These are phyloP conservation scores for Polylopha cassiicola DNA, from an alignment of 2,888 invertebrate genomes.

Conservation along the genomic window DNA sequence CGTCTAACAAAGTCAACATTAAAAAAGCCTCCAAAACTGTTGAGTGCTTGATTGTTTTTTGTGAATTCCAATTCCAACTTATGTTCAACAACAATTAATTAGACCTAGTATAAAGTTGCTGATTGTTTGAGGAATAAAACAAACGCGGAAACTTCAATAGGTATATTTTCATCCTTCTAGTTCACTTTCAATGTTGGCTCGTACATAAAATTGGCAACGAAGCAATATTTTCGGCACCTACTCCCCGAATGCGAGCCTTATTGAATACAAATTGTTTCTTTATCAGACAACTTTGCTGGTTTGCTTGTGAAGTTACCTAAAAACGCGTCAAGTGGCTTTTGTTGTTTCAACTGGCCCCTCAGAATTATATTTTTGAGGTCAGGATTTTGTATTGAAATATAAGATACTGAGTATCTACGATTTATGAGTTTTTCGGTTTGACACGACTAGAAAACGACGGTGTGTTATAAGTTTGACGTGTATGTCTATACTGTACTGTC, in stretches of 20 bases:
- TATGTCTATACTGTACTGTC: too few relatives aligned
- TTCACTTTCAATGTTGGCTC: conserved; percentile 9
- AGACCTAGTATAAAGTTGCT: background rate
- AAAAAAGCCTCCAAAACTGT: conserved; percentile 1
- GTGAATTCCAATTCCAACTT: too few relatives aligned
- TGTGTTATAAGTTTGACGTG: too few relatives aligned
- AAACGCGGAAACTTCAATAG: conserved; percentile 2
- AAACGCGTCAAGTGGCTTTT: conserved; percentile 26
- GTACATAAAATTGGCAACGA: conserved; percentile 36
- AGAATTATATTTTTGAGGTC: too few relatives aligned
- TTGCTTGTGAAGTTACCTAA: conserved; percentile 27
- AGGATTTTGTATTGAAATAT: too few relatives aligned
- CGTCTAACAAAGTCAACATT: too few relatives aligned
- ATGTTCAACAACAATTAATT: too few relatives aligned
- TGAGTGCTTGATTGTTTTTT: conserved; percentile 5
- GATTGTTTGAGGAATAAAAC: background rate
- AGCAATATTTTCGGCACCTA: conserved; percentile 52
- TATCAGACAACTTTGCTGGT: conserved; percentile 49
- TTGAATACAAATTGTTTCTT: conserved; percentile 72
- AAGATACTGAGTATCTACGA: too few relatives aligned
- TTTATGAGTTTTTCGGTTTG: too few relatives aligned
- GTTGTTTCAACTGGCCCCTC: conserved; percentile 16
- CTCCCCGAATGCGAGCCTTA: conserved; percentile 51
- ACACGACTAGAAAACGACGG: too few relatives aligned
- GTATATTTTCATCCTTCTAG: conserved; percentile 2